These are phyloP conservation scores for Nomada ruficornis DNA, from an alignment of 2,888 invertebrate species.

Conservation along the genomic window DNA sequence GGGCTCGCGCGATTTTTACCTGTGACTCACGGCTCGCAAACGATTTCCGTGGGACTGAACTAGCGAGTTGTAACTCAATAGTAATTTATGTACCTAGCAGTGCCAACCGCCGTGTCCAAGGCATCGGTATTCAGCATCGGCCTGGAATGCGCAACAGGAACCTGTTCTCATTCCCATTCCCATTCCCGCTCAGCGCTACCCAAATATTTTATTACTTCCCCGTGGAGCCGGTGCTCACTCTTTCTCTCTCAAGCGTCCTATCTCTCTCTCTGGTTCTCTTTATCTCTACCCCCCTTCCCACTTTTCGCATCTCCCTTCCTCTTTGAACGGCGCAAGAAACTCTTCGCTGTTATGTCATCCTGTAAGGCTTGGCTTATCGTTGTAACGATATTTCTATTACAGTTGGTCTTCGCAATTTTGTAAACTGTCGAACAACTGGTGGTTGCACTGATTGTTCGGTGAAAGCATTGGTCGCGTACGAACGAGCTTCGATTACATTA, in stretches of 20 bases:
- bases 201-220: conserved; percentile 78
- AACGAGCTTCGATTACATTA: no score
- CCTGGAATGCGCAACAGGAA: conserved; percentile 80
- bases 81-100: conserved; percentile 75
- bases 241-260: conserved; percentile 33
- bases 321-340: conserved; percentile 44
- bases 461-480: no score
- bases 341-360: conserved; percentile 65
- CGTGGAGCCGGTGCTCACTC: conserved; percentile 65
- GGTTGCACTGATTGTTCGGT: neutral
- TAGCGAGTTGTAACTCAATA: conserved; percentile 73
- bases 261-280: conserved; percentile 15
- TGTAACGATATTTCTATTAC: conserved; percentile 33
- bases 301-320: conserved; percentile 34
- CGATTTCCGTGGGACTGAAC: conserved; percentile 72
- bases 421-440: neutral
- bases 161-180: conserved; percentile 79
- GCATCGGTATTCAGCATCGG: conserved; percentile 77
- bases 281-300: conserved; percentile 27
- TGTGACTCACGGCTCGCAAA: conserved; percentile 60
- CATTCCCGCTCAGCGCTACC: conserved; percentile 73
- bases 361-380: conserved; percentile 45
- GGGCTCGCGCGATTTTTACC: conserved; percentile 32
- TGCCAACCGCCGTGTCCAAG: conserved; percentile 73
- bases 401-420: conserved; percentile 12